Evolutionary conservation across 2,797 vertebrate species (phyloP), one percentile per base, ranked within the genome.

Genomic region (Eremophila alpestris): DNA sequence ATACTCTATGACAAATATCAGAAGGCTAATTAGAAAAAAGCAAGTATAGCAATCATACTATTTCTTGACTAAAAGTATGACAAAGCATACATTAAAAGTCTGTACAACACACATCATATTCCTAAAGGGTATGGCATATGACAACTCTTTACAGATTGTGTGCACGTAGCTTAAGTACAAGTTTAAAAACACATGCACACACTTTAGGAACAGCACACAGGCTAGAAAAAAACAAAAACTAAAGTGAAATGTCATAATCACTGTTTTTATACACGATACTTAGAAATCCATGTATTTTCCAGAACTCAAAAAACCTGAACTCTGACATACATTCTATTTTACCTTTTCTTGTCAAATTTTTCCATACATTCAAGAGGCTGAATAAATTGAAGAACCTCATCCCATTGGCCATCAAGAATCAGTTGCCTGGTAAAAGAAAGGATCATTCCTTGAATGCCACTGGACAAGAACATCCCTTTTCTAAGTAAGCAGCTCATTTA

Each of bases 351-450:
- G 97, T 99, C 99, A 97, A 99, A 99, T 97, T 99, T 99, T 77
- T 99, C 99, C 98, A 99, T 98, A 94, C 98, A 98, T 95, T 99
- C 99, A 62, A 99, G 98, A 88, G 99, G 99, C 52, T 99, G 99
- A 97, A 99, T 99, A 96, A 99, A 99, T 58, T 99, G 99, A 97
- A 99, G 98, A 97, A 99, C 99, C 78, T 99, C 99, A 94, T 99
- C 99, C 99, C 99, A 99, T 45, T 99, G 99, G 46, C 99, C 99
- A 58, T 99, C 99, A 93, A 99, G 98, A 74, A 99, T 98, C 89
- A 99, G 97, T 10, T 99, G 99, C 93, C 99, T 99, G 96, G 40
- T 88, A 79, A 89, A 90, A 97, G 48, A 87, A 79, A 92, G 22
- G 75, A 59, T 22, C 24, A 65, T 29, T 52, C 12, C 74, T 67